These are phyloP conservation scores for Microplitis deprimator DNA, from an alignment of 2,888 invertebrate species.

Conservation along the genomic window DNA sequence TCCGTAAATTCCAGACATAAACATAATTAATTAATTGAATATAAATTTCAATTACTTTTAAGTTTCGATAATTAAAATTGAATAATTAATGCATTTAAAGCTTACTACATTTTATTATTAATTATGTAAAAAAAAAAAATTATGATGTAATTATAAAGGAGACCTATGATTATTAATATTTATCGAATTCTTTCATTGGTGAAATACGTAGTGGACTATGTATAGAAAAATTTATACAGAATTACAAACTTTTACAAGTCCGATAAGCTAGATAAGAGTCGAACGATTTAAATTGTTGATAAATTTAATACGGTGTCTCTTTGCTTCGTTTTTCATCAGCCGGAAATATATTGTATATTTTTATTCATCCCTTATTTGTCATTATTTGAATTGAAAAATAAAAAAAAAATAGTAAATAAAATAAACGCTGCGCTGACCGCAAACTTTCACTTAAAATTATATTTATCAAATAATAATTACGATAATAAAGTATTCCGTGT, in stretches of 20 bases:
- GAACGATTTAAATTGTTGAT: neutral
- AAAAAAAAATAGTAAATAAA: neutral
- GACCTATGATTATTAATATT: neutral
- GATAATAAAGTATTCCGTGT: neutral
- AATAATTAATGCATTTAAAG: too few species aligned
- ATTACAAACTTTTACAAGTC: neutral
- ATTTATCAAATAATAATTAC: neutral
- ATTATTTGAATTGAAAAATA: conserved; percentile 9
- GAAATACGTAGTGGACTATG: neutral
- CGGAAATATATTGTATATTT: conserved; percentile 21
- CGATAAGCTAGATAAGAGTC: neutral
- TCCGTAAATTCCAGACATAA: too few species aligned
- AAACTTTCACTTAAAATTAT: conserved; percentile 19
- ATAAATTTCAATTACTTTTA: too few species aligned
- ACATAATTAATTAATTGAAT: too few species aligned
- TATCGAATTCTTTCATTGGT: neutral
- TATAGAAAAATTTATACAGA: neutral
- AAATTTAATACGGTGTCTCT: neutral
- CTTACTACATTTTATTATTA: neutral
- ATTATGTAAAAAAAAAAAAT: neutral
- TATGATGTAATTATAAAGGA: neutral
- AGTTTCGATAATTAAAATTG: too few species aligned
- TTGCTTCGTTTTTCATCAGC: conserved; percentile 13
- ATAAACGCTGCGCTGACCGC: conserved; percentile 7
- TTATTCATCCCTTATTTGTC: neutral